phyloP scores from a whole-genome alignment of 2,888 invertebrate genomes.

The Biston stratarius region DNA sequence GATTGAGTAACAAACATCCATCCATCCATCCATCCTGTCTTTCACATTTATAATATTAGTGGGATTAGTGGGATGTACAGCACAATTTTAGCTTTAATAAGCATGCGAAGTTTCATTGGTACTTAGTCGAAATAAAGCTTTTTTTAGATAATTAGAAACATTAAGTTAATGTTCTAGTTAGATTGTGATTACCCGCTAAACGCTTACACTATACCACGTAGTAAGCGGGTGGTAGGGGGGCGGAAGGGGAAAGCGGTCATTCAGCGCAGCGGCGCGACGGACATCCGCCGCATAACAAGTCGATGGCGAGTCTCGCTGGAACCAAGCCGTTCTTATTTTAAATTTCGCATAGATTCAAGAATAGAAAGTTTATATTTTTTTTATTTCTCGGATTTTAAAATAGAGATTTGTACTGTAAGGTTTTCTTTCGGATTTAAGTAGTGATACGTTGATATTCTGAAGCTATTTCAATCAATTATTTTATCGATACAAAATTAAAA shows the following conservation, averaged over 20 bases:
- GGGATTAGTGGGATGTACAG: no score
- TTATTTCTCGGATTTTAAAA: slow-evolving; percentile 13
- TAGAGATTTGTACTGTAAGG: background rate
- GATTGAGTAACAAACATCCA: no score
- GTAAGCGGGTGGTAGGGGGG: slow-evolving; percentile 57
- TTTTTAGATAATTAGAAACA: no score
- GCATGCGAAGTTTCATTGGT: no score
- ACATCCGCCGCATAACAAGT: slow-evolving; percentile 87
- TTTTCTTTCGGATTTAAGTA: no score
- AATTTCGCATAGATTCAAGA: slow-evolving; percentile 75
- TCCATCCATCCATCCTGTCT: no score
- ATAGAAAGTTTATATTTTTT: slow-evolving; percentile 56
- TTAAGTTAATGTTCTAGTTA: no score
- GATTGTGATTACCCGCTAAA: slow-evolving; percentile 44
- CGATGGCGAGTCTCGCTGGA: slow-evolving; percentile 77
- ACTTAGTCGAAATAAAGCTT: no score
- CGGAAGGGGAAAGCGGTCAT: slow-evolving; percentile 85
- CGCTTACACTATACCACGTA: slow-evolving; percentile 47
- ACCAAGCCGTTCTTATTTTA: slow-evolving; percentile 74
- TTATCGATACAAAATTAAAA: no score
- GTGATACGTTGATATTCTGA: no score
- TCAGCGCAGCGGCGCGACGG: slow-evolving; percentile 86
- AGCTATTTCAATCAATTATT: background rate
- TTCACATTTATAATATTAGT: no score
- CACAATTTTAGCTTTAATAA: no score